Conservation (phyloP, 1,140 invertebrate species). For the Atta colombica region DNA sequence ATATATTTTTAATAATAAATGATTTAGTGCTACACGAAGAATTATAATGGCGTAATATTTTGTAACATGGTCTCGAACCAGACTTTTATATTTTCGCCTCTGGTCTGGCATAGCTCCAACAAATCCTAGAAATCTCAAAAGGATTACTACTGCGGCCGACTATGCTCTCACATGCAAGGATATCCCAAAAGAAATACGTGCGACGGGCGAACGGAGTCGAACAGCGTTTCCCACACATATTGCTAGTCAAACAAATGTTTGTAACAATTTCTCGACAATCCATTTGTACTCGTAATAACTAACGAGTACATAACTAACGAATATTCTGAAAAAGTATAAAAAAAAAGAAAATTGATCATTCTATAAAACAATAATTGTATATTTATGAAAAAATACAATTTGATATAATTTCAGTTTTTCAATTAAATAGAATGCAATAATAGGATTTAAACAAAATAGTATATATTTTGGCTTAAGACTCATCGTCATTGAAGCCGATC, state of each 20-base stretch:
- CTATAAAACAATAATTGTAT: background rate
- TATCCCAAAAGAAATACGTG: conserved; percentile 40
- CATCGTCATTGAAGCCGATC: too few species aligned
- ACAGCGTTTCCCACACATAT: background rate
- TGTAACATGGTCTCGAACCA: conserved; percentile 34
- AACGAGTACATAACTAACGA: background rate
- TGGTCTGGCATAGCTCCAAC: conserved; percentile 28
- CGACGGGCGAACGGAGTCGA: background rate
- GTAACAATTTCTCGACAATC: background rate
- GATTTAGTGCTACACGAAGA: background rate
- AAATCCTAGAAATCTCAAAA: conserved; percentile 60
- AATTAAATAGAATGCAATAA: background rate
- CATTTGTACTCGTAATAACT: background rate
- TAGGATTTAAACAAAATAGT: background rate
- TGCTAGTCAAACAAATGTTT: background rate
- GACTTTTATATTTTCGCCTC: conserved; percentile 47
- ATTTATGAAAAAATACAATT: background rate
- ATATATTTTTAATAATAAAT: conserved; percentile 38
- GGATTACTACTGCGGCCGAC: conserved; percentile 38
- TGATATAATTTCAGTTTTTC: background rate
- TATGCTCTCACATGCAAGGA: conserved; percentile 7
- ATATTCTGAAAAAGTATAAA: background rate
- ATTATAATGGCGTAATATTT: conserved; percentile 36
- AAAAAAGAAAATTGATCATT: background rate
- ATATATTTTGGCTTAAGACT: background rate